Evolutionary conservation across 2,888 invertebrate genomes (phyloP).

Genomic region (Portevinia maculata): DNA sequence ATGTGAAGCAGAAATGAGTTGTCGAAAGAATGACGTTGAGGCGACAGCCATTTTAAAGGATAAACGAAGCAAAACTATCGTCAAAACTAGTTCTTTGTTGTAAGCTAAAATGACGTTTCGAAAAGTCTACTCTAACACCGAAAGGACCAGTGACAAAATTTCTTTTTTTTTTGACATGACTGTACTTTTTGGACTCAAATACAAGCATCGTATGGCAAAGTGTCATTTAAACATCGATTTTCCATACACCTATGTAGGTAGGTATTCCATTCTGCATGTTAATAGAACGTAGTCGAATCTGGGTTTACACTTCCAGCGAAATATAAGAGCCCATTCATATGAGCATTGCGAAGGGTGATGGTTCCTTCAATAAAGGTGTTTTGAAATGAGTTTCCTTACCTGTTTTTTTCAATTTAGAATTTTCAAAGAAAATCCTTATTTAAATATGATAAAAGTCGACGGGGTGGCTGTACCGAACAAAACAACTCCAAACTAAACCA

Average conservation of each 20-base stretch:
- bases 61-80: too few relatives aligned
- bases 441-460: constrained; percentile 42
- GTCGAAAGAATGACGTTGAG: too few relatives aligned
- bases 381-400: constrained; percentile 50
- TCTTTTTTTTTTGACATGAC: neutral
- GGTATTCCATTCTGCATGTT: neutral
- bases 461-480: neutral
- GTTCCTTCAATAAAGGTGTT: constrained; percentile 51
- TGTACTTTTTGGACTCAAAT: constrained; percentile 4
- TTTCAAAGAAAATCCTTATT: constrained; percentile 49
- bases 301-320: constrained; percentile 41
- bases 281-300: neutral
- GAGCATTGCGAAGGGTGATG: constrained; percentile 26
- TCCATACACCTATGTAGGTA: too few relatives aligned
- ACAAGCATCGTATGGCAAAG: constrained; percentile 54
- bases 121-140: neutral
- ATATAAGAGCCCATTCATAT: constrained; percentile 55
- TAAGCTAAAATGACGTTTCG: too few relatives aligned
- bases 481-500: constrained; percentile 22
- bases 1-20: too few relatives aligned
- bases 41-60: too few relatives aligned
- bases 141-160: too few relatives aligned
- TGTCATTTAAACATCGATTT: constrained; percentile 44
- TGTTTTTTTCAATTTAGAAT: constrained; percentile 37
- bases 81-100: too few relatives aligned